Evolutionary conservation across 2,113 vertebrate genomes (phyloP), one percentile per base, ranked within the genome.

Genomic region (Ceratotherium simum): DNA sequence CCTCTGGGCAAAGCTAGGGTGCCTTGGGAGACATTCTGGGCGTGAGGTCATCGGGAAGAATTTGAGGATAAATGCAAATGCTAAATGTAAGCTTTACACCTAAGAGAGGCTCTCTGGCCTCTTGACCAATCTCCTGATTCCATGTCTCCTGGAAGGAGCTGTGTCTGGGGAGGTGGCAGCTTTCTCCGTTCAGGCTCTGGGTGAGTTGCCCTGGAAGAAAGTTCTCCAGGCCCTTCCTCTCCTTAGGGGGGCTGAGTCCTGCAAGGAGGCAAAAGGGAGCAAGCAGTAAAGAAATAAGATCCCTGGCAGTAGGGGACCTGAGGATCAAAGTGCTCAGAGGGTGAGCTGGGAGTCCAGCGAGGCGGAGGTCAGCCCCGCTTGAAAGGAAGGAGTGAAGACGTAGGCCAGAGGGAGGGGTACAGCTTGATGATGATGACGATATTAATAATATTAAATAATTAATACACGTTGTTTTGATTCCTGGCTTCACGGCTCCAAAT

Each of bases 151-250:
- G 31, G 29, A 58, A 39, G 21, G 25, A 51, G 42, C 23, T 56
- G 6, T 23, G 3, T 25, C 51, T 4, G 5, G 7, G 3, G 27
- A 16, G 17, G 6, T 10, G 2, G 6, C 3, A n/a, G 39, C 0
- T 1, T 65, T 60, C 31, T 94, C 14, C 46, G 5, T 33, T 42
- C 48, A 27, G 36, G n/a, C 5, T 81, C 31, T 16, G 4, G 51
- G 36, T 54, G 23, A 79, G 9, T 2, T 51, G n/a, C 21, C 70
- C 65, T 56, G 48, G 25, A 65, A 46, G 65, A 36, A 88, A n/a
- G 62, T 29, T 70, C n/a, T 33, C n/a, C 48, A 62, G 58, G 7
- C 1, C 17, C 8, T 21, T 93, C 36, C 11, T 29, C 3, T 60
- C 70, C 6, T 18, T 9, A 14, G 10, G 56, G 56, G 5, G 20